Evolutionary conservation across 2,113 vertebrate genomes (phyloP).

Genomic region (Mirounga angustirostris): DNA sequence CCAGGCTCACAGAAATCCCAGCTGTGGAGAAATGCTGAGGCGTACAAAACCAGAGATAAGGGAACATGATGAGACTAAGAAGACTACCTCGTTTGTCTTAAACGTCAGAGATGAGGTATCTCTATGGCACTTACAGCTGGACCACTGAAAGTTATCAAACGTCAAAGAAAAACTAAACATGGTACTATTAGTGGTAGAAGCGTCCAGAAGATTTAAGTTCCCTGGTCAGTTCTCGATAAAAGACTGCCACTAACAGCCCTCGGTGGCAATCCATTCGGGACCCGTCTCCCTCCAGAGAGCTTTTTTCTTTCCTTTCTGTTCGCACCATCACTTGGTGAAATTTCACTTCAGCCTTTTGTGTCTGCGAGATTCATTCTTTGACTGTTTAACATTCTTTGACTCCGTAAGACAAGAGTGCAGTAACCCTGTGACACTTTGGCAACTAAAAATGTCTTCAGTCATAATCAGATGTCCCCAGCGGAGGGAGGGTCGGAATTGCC

Average conservation of each 20-base stretch:
- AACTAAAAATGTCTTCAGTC: neutral
- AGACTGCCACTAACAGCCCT: neutral
- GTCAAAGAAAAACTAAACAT: neutral
- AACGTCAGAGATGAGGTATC: neutral
- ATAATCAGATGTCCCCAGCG: neutral
- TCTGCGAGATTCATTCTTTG: neutral
- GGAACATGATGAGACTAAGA: neutral
- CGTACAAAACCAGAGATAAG: neutral
- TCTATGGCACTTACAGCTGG: neutral
- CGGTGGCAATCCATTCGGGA: neutral
- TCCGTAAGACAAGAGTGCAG: neutral
- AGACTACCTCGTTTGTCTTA: neutral
- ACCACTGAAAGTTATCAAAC: neutral
- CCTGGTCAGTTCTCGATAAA: neutral
- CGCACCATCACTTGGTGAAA: neutral
- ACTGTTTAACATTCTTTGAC: neutral
- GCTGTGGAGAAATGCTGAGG: neutral
- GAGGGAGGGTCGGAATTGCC: neutral
- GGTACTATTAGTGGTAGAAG: neutral
- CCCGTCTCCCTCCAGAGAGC: neutral
- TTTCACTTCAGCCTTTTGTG: neutral
- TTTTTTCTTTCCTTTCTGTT: neutral
- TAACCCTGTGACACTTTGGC: neutral
- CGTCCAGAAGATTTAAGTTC: neutral
- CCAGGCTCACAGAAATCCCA: neutral